These are phyloP conservation scores for Agonopterix heracliana DNA, from an alignment of 2,888 invertebrate genomes.

Conservation along the genomic window DNA sequence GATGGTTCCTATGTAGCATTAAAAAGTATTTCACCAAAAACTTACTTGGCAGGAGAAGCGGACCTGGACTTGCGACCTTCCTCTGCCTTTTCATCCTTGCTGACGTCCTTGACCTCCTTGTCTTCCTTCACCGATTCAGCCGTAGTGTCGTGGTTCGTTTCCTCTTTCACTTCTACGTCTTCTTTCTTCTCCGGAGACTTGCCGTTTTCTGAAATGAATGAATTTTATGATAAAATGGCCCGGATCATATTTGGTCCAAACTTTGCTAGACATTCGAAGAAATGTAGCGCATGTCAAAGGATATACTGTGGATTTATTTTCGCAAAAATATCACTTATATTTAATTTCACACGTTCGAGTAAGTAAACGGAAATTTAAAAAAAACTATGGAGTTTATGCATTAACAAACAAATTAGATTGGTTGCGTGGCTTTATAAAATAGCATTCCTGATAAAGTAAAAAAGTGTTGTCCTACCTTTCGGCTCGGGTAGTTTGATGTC, in stretches of 20 bases:
- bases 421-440: too few species aligned
- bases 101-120: conserved; percentile 45
- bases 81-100: conserved; percentile 46
- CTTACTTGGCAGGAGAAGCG: conserved; percentile 61
- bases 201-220: conserved; percentile 51
- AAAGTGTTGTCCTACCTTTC: conserved; percentile 39
- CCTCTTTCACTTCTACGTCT: conserved; percentile 51
- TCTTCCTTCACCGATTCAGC: conserved; percentile 43
- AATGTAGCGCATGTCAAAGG: too few species aligned
- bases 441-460: not conserved
- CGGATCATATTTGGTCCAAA: too few species aligned
- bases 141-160: conserved; percentile 42
- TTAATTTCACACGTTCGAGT: too few species aligned
- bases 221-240: not conserved
- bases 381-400: too few species aligned
- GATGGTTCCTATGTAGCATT: too few species aligned
- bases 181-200: conserved; percentile 64
- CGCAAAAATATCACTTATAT: too few species aligned
- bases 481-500: conserved; percentile 54
- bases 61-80: conserved; percentile 57
- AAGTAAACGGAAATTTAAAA: too few species aligned
- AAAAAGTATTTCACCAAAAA: not conserved
- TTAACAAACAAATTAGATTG: too few species aligned
- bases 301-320: too few species aligned
- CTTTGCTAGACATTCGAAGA: too few species aligned